A percentile compares a stretch with the other conserved stretches of the same genome.
Conservation (phyloP, 2,888 invertebrate species). For the Drosophila antonietae region DNA sequence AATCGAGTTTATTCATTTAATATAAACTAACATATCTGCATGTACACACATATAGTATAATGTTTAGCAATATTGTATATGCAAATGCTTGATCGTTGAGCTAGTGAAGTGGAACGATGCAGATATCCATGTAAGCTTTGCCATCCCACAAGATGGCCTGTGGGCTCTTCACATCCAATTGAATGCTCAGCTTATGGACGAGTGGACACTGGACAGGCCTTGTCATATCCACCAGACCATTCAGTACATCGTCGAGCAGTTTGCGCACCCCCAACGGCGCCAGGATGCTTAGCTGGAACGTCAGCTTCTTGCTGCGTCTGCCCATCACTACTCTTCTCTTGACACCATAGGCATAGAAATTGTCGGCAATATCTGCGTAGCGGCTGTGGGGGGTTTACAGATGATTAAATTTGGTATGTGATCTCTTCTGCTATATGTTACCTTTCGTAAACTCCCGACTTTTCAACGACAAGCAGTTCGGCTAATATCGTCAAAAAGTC, state of each 20-base stretch:
- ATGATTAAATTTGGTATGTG: neutral
- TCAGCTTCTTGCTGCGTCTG: conserved; percentile 40
- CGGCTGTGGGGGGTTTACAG: conserved; percentile 40
- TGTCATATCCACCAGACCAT: conserved; percentile 48
- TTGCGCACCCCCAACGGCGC: conserved; percentile 56
- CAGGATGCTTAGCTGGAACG: conserved; percentile 69
- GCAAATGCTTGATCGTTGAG: neutral
- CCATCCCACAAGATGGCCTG: neutral
- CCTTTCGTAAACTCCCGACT: neutral
- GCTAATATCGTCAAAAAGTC: conserved; percentile 67
- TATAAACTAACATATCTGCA: neutral
- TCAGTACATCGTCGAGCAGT: conserved; percentile 62
- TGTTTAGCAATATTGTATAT: neutral
- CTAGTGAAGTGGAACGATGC: conserved; percentile 18
- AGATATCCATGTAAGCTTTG: neutral
- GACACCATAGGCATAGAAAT: conserved; percentile 73
- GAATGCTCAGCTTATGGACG: conserved; percentile 17
- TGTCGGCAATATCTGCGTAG: conserved; percentile 60
- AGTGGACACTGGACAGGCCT: conserved; percentile 32
- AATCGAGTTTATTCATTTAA: neutral
- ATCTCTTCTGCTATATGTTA: neutral
- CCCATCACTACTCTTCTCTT: neutral
- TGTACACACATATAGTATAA: neutral
- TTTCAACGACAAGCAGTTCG: conserved; percentile 35
- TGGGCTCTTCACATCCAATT: conserved; percentile 19